phyloP scores from a whole-genome alignment of 2,797 vertebrate genomes.

The Periophthalmus magnuspinnatus region DNA sequence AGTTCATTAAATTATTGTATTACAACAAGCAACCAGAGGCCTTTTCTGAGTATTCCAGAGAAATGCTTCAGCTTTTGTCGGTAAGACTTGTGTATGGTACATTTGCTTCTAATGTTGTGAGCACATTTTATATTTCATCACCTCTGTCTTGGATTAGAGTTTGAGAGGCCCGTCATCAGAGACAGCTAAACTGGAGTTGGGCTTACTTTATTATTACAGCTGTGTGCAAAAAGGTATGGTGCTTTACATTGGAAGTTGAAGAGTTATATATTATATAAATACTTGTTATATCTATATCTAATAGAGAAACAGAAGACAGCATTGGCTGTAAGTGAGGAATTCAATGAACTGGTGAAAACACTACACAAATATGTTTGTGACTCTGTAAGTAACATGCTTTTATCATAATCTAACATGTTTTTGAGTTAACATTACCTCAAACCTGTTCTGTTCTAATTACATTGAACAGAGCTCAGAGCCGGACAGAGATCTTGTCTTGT shows the following conservation, averaged over 20 bases:
- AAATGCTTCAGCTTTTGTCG: slow-evolving; percentile 80
- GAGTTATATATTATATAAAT: neutral
- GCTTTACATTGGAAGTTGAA: neutral
- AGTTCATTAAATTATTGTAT: slow-evolving; percentile 88
- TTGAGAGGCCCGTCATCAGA: slow-evolving; percentile 73
- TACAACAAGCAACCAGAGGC: slow-evolving; percentile 84
- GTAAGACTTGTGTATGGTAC: slow-evolving; percentile 70
- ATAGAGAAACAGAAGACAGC: slow-evolving; percentile 68
- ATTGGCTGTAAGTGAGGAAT: slow-evolving; percentile 66
- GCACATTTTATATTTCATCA: slow-evolving; percentile 10
- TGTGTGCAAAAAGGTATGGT: slow-evolving; percentile 66
- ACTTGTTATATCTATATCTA: neutral
- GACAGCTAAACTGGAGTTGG: slow-evolving; percentile 83
- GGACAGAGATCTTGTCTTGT: slow-evolving; percentile 83
- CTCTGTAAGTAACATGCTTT: slow-evolving; percentile 72
- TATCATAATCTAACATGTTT: neutral
- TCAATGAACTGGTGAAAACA: slow-evolving; percentile 74
- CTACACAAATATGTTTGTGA: slow-evolving; percentile 77
- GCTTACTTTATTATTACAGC: slow-evolving; percentile 78
- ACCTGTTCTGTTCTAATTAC: neutral
- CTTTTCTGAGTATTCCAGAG: slow-evolving; percentile 75
- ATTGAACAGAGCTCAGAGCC: slow-evolving; percentile 75
- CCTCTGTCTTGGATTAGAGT: slow-evolving; percentile 27
- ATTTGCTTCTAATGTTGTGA: slow-evolving; percentile 8
- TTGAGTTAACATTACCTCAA: slow-evolving; percentile 2